Percentiles rank a stretch among this genome's conserved stretches.
Evolutionary conservation across 2,888 invertebrate genomes (phyloP).

Genomic region (Mylabris sibirica): DNA sequence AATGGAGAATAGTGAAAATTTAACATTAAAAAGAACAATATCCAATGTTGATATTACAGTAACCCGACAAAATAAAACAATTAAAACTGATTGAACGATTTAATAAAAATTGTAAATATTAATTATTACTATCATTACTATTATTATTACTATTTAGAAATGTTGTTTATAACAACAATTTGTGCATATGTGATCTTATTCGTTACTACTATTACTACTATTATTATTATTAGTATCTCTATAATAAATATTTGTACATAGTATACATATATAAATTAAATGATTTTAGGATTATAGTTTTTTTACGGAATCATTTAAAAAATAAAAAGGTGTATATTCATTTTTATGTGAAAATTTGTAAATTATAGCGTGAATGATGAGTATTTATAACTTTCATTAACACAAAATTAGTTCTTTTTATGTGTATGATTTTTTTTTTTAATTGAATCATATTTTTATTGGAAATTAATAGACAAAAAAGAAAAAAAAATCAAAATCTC

Average conservation of each 20-base stretch:
- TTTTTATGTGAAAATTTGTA: constrained; percentile 55
- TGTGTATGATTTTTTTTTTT: not conserved
- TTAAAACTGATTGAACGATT: constrained; percentile 31
- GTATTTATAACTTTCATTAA: constrained; percentile 37
- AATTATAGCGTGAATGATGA: constrained; percentile 54
- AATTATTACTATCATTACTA: not conserved
- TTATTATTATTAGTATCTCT: not conserved
- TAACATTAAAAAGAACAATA: constrained; percentile 36
- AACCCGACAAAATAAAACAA: constrained; percentile 36
- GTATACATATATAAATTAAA: constrained; percentile 23
- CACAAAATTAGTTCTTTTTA: constrained; percentile 18
- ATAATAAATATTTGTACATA: constrained; percentile 51
- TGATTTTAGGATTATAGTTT: constrained; percentile 55
- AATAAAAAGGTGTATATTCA: constrained; percentile 25
- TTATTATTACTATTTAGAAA: not conserved
- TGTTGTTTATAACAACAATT: constrained; percentile 24
- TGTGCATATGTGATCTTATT: constrained; percentile 48
- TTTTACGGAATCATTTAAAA: constrained; percentile 52
- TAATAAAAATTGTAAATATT: constrained; percentile 19
- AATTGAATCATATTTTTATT: constrained; percentile 3
- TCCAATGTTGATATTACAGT: constrained; percentile 33
- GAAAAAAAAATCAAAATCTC: constrained; percentile 11
- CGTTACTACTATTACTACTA: constrained; percentile 24
- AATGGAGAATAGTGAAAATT: constrained; percentile 22
- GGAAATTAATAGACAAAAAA: not conserved